A percentile compares a stretch with the other conserved stretches of the same genome.
Conservation (phyloP, 2,888 invertebrate genomes). For the Hypercompe scribonia region DNA sequence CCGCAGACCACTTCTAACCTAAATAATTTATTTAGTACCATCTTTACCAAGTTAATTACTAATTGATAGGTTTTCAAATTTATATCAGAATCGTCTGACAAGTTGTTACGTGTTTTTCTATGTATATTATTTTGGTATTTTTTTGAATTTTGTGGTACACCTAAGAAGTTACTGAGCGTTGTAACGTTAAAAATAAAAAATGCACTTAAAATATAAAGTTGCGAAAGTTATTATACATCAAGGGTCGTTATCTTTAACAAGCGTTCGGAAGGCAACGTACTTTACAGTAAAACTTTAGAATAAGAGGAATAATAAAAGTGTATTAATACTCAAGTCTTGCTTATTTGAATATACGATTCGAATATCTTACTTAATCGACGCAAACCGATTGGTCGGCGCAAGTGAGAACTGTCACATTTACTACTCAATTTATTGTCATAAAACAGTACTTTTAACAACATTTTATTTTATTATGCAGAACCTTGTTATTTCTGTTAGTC, state of each 20-base stretch:
- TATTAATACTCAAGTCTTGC: constrained; percentile 59
- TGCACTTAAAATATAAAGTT: constrained; percentile 49
- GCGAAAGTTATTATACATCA: constrained; percentile 55
- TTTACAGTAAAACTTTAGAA: constrained; percentile 56
- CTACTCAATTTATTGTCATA: constrained; percentile 71
- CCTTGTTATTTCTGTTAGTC: constrained; percentile 52
- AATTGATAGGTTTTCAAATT: neutral
- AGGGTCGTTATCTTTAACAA: constrained; percentile 61
- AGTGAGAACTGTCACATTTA: constrained; percentile 73
- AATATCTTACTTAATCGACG: constrained; percentile 70
- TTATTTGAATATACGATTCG: constrained; percentile 70
- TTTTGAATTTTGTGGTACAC: neutral
- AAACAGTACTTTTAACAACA: constrained; percentile 65
- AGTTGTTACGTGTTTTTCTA: neutral
- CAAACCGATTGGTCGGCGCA: constrained; percentile 64
- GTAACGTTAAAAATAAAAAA: constrained; percentile 43
- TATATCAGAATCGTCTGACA: neutral
- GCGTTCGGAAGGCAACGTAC: constrained; percentile 51
- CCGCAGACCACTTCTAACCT: too few species aligned
- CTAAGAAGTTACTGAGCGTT: neutral
- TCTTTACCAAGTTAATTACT: neutral
- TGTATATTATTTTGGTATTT: constrained; percentile 11
- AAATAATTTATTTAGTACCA: neutral
- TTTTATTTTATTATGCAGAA: constrained; percentile 59
- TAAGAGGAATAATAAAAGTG: constrained; percentile 61